Conservation (phyloP, 2,113 vertebrate genomes). For the Bagarius yarrelli region DNA sequence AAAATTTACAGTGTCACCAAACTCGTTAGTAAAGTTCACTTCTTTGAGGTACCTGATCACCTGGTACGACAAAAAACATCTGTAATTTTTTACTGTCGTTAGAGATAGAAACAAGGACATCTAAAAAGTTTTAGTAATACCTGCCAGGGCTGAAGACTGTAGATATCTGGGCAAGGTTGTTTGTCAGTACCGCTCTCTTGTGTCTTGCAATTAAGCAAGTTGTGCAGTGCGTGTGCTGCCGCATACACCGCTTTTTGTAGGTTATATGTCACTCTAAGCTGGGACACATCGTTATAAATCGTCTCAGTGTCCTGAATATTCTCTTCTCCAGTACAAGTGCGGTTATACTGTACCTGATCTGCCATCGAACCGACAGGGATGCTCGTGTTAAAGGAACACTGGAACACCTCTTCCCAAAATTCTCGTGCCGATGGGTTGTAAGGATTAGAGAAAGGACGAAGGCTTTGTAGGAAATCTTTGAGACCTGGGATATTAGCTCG, state of each 20-base stretch:
- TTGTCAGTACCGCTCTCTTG: constrained; percentile 31
- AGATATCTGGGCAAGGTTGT: constrained; percentile 49
- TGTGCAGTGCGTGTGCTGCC: constrained; percentile 60
- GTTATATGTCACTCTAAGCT: constrained; percentile 62
- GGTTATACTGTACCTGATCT: constrained; percentile 30
- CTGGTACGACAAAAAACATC: constrained; percentile 36
- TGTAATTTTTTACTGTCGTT: neutral
- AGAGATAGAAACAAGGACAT: neutral
- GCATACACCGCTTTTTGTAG: constrained; percentile 64
- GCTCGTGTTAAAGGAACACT: constrained; percentile 52
- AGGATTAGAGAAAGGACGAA: constrained; percentile 43
- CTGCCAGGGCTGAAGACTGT: constrained; percentile 61
- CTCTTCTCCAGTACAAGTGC: constrained; percentile 61
- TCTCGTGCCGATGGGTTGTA: constrained; percentile 55
- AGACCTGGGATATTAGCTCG: constrained; percentile 50
- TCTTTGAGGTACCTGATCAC: constrained; percentile 57
- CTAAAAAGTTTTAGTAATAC: constrained; percentile 29
- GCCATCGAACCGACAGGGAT: constrained; percentile 30
- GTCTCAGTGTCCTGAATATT: constrained; percentile 49
- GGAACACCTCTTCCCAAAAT: constrained; percentile 59
- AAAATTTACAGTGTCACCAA: constrained; percentile 58
- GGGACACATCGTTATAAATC: constrained; percentile 59
- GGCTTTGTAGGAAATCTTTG: constrained; percentile 49
- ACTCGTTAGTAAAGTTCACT: constrained; percentile 58
- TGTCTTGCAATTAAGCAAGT: constrained; percentile 53